Base-by-base conservation (phyloP, 2,113 vertebrate genomes). In the Hippocampus guttulatus region DNA sequence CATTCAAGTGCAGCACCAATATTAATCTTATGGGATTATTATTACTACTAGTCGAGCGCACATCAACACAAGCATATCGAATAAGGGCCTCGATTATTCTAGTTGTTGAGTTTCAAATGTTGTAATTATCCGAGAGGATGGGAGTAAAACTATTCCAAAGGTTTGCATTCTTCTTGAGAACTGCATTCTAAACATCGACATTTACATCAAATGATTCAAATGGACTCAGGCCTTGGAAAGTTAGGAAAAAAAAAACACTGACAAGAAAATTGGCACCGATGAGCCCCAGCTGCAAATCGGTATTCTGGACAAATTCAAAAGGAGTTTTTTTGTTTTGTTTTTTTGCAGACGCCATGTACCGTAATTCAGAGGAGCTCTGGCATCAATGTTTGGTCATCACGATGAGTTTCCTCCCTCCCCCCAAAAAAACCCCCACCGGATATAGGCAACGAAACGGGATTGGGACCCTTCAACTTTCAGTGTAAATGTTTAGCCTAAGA, bases 401-500 rank as follows among this genome's bases (percentile, higher is more conserved):
- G 54, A 63, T 11, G 10, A 40, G 62, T 38, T 3, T 2, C 30
- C 30, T 4, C 33, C 33, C 33, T 5, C 33, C 30, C 30, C 30
- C 33, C 7, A 21, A 40, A 63, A 33, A 12, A 38, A 33, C 33
- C 0, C 33, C 33, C 47, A 64, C 15, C 5, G n/a, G 41, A 45
- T 23, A 65, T 2, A 0, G 41, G 41, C 40, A 38, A 45, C 41
- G 6, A 43, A 65, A 65, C 0, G 12, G 21, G 5, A 5, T 43
- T 43, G 21, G 20, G 38, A 20, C 10, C 40, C 38, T 25, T 43
- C 18, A 61, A 61, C 15, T 23, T 33, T 27, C 58, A 33, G 27
- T 8, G 58, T 33, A 58, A 58, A 23, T 27, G 4, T 27, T 58
- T 2, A 30, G 8, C 71, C 74, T 69, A 69, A 51, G 38, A 81